Percentiles rank a stretch among this genome's conserved stretches.
Evolutionary conservation across 2,113 vertebrate species (phyloP).

Genomic region (Procavia capensis): DNA sequence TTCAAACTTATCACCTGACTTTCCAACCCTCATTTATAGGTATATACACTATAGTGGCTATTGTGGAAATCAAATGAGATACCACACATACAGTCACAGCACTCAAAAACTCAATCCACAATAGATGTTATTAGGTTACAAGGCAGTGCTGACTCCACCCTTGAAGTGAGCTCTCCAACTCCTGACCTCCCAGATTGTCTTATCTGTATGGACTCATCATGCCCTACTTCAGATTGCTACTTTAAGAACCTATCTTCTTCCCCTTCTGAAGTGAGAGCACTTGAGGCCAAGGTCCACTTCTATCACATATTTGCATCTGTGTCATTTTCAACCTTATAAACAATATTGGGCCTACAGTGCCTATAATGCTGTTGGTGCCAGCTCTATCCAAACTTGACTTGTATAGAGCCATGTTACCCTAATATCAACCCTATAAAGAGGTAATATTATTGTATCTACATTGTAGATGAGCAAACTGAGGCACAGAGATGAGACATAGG

Average conservation of each 20-base stretch:
- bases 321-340: accelerated
- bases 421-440: too few relatives aligned
- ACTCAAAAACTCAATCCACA: background rate
- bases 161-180: too few relatives aligned
- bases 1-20: background rate
- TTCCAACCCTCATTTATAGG: background rate
- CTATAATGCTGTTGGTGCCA: accelerated
- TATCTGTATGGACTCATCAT: too few relatives aligned
- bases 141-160: background rate
- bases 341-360: too few relatives aligned
- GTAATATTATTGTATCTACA: background rate
- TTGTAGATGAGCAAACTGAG: background rate
- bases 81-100: accelerated
- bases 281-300: background rate
- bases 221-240: too few relatives aligned
- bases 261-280: background rate
- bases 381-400: background rate
- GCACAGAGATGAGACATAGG: background rate
- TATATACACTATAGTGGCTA: background rate
- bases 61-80: background rate
- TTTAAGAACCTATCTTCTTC: background rate
- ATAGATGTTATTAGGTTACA: background rate
- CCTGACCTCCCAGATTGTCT: background rate
- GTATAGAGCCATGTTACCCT: background rate
- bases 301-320: background rate